Evolutionary conservation across 2,113 vertebrate species (phyloP).

Genomic region (Strix uralensis): DNA sequence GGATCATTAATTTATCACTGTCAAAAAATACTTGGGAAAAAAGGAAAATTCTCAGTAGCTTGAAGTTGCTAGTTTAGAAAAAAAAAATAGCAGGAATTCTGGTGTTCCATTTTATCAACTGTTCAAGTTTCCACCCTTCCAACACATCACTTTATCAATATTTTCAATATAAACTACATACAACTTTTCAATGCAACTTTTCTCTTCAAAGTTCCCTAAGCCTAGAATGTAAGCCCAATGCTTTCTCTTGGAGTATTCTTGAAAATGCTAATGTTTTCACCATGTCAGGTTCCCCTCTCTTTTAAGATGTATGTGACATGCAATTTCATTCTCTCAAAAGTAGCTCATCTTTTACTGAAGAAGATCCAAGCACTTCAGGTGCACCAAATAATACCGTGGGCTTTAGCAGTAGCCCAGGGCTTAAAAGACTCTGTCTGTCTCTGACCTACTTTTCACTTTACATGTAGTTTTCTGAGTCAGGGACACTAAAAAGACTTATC

Average conservation of each 20-base stretch:
- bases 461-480: not conserved
- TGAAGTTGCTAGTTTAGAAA: not conserved
- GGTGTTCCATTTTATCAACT: not conserved
- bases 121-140: not conserved
- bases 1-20: not conserved
- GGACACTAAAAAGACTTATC: not conserved
- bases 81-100: rapidly evolving
- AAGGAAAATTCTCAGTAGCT: not conserved
- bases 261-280: not conserved
- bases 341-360: not conserved
- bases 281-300: not conserved
- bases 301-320: not conserved
- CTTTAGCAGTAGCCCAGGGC: not conserved
- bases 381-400: not conserved
- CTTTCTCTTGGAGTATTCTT: not conserved
- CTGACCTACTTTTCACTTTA: constrained; percentile 1
- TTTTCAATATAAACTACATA: not conserved
- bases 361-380: not conserved
- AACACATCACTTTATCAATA: not conserved
- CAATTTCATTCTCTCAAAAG: not conserved
- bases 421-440: not conserved
- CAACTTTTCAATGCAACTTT: not conserved
- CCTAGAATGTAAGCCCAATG: not conserved
- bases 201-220: not conserved
- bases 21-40: not conserved